Conservation (phyloP, 2,888 invertebrate species). For the Mythimna lalbum region DNA sequence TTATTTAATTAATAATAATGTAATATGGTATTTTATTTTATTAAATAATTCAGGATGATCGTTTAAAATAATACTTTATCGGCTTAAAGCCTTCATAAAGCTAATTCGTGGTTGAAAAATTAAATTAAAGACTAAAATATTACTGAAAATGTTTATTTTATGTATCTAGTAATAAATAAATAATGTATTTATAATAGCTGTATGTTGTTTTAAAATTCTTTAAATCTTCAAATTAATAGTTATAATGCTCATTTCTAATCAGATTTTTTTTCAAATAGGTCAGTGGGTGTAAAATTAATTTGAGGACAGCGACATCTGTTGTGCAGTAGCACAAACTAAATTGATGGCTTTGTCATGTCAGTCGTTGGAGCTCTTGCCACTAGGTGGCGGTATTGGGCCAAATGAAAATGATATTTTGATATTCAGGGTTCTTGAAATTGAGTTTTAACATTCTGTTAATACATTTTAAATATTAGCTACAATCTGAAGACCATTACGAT, state of each 20-base stretch:
- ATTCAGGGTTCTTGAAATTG: background rate
- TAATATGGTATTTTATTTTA: background rate
- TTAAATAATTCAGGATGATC: background rate
- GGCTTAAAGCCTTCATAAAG: constrained; percentile 16
- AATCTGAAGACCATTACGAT: background rate
- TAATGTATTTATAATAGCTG: constrained; percentile 6
- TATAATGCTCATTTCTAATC: background rate
- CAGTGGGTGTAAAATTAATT: background rate
- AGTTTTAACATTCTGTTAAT: background rate
- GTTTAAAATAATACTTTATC: constrained; percentile 5
- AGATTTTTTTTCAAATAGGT: background rate
- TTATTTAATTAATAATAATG: constrained; percentile 15
- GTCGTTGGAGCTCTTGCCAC: background rate
- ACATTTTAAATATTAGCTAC: background rate
- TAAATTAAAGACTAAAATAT: constrained; percentile 35
- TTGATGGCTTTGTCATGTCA: background rate
- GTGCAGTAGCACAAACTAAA: constrained; percentile 64
- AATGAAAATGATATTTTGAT: constrained; percentile 4
- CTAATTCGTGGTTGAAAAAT: background rate
- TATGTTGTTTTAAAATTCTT: constrained; percentile 15
- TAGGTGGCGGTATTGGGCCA: constrained; percentile 47
- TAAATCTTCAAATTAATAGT: background rate
- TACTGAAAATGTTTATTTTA: constrained; percentile 24
- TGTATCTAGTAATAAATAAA: constrained; percentile 32
- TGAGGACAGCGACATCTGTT: constrained; percentile 63